These are phyloP conservation scores for Apaloderma vittatum DNA, from an alignment of 2,113 vertebrate species.

Conservation along the genomic window DNA sequence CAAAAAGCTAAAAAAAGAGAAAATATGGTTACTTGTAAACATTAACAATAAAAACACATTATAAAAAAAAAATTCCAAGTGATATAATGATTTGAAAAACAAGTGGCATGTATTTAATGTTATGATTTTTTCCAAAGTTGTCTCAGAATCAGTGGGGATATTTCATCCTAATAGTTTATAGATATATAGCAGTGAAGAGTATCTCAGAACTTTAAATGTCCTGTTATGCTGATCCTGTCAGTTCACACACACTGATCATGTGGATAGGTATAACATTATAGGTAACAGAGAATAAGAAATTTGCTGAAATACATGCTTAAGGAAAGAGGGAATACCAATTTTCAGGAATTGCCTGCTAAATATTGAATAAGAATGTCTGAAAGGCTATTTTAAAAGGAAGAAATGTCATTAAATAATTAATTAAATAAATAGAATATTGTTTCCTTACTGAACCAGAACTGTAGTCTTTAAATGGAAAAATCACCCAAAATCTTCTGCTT, in stretches of 20 bases:
- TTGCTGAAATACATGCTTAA: conserved; percentile 50
- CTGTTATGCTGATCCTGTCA: conserved; percentile 32
- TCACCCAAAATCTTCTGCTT: not conserved
- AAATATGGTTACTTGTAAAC: not conserved
- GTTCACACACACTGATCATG: conserved; percentile 27
- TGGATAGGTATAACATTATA: conserved; percentile 33
- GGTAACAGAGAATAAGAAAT: conserved; percentile 56
- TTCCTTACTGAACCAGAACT: not conserved
- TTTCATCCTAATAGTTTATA: not conserved
- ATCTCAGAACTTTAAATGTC: conserved; percentile 14
- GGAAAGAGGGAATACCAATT: not conserved
- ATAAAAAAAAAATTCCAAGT: not conserved
- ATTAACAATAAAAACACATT: not conserved
- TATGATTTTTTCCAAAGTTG: not conserved
- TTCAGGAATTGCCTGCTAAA: not conserved
- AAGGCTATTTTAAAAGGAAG: not conserved
- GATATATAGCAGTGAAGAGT: not conserved
- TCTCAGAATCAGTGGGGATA: not conserved
- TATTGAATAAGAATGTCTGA: not conserved
- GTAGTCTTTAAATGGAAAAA: not conserved
- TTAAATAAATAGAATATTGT: not conserved
- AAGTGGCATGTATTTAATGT: not conserved
- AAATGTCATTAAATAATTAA: not conserved
- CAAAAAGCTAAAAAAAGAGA: not conserved
- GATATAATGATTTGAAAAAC: not conserved